phyloP scores from a whole-genome alignment of 2,113 vertebrate genomes.

The Calonectris borealis region DNA sequence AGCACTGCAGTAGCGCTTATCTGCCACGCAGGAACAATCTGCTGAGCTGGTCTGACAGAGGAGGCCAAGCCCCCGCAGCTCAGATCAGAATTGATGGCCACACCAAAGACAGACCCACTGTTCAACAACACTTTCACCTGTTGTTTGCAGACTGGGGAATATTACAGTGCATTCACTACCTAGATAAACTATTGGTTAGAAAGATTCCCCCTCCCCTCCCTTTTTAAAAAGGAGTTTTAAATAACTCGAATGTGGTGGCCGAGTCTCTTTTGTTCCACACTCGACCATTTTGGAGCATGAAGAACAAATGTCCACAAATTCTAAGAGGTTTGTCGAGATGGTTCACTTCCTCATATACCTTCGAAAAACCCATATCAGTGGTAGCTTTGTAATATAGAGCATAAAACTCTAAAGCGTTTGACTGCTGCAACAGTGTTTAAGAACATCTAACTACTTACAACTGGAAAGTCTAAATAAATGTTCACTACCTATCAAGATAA shows the following conservation, averaged over 20 bases:
- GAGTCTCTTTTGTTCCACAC: neutral
- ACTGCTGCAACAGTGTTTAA: neutral
- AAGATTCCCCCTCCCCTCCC: neutral
- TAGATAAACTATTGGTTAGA: accelerated
- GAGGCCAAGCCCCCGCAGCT: no score
- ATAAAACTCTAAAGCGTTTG: neutral
- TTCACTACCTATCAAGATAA: neutral
- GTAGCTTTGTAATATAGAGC: neutral
- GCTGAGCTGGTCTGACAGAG: neutral
- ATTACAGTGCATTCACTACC: no score
- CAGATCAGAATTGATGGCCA: accelerated
- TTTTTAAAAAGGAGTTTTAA: neutral
- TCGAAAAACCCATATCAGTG: neutral
- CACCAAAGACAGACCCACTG: neutral
- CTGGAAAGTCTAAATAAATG: neutral
- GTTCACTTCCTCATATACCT: neutral
- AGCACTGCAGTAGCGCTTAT: accelerated
- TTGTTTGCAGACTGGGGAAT: neutral
- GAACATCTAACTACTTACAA: neutral
- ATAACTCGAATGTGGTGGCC: neutral
- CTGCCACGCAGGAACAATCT: neutral
- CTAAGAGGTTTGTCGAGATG: neutral
- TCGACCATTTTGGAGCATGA: accelerated
- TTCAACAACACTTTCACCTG: neutral
- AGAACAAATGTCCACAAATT: neutral